Conservation (phyloP, 2,113 vertebrate genomes). For the Ciconia maguari region DNA sequence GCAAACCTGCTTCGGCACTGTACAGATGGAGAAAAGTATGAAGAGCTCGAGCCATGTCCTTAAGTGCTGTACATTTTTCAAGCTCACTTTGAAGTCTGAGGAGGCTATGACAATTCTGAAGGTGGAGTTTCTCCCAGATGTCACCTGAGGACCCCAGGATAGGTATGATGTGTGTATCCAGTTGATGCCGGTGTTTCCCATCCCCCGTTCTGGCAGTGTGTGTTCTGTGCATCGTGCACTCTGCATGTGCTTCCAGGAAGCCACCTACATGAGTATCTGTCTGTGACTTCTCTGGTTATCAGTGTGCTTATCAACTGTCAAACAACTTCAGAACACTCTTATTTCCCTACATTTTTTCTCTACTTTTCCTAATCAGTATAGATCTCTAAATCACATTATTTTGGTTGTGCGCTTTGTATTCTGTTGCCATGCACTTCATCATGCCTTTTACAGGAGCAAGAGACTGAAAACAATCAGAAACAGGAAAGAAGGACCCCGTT, state of each 20-base stretch:
- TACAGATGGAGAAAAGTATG: neutral
- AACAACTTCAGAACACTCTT: neutral
- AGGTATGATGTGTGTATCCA: neutral
- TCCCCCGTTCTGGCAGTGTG: accelerated
- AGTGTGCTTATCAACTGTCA: neutral
- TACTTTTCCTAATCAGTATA: neutral
- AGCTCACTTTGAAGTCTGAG: neutral
- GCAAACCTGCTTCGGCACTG: neutral
- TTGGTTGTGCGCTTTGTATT: neutral
- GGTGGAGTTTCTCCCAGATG: neutral
- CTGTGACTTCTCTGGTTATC: neutral
- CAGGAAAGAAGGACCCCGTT: neutral
- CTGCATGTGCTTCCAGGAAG: neutral
- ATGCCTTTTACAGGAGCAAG: neutral
- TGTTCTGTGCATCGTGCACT: accelerated
- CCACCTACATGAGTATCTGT: neutral
- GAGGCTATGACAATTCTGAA: neutral
- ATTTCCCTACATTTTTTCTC: neutral
- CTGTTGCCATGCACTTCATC: neutral
- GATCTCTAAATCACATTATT: neutral
- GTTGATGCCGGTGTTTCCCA: neutral
- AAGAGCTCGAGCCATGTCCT: neutral
- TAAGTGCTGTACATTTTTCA: neutral
- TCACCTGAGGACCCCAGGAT: neutral
- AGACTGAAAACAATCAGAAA: neutral